These are phyloP conservation scores for Mesoclemmys tuberculata DNA, from an alignment of 2,113 vertebrate genomes.

Conservation along the genomic window DNA sequence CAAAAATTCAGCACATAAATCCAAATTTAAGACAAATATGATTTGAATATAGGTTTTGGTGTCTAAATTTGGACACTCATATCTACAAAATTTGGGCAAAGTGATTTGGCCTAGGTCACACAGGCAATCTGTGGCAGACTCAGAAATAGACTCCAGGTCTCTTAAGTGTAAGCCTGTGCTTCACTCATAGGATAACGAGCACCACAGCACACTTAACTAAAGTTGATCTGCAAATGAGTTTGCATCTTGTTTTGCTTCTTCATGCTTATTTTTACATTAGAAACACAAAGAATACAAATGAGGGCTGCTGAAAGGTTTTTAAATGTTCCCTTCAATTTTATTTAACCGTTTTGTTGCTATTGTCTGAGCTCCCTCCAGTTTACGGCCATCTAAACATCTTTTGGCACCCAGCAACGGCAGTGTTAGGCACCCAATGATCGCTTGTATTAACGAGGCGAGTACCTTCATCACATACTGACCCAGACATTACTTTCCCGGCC, in stretches of 20 bases:
- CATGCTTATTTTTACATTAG: fast-evolving
- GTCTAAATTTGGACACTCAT: not conserved
- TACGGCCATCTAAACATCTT: not conserved
- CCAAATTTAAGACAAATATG: not conserved
- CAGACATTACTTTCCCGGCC: not conserved
- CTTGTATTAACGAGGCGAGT: not conserved
- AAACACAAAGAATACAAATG: fast-evolving
- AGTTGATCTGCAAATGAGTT: not conserved
- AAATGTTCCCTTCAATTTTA: not conserved
- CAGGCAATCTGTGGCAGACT: not conserved
- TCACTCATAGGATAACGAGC: not conserved
- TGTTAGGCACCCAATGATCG: not conserved
- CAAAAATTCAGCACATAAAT: not conserved
- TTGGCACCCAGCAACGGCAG: not conserved
- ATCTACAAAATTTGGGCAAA: not conserved
- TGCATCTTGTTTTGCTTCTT: not conserved
- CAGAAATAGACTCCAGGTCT: not conserved
- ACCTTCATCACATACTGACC: not conserved
- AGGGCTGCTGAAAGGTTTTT: not conserved
- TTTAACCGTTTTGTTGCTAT: not conserved
- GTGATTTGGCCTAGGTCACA: not conserved
- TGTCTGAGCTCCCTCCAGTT: not conserved
- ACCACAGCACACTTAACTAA: not conserved
- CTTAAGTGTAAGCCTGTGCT: not conserved
- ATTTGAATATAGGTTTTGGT: not conserved